Evolutionary conservation across 2,113 vertebrate genomes (phyloP).

Genomic region (Antechinus stuartii): DNA sequence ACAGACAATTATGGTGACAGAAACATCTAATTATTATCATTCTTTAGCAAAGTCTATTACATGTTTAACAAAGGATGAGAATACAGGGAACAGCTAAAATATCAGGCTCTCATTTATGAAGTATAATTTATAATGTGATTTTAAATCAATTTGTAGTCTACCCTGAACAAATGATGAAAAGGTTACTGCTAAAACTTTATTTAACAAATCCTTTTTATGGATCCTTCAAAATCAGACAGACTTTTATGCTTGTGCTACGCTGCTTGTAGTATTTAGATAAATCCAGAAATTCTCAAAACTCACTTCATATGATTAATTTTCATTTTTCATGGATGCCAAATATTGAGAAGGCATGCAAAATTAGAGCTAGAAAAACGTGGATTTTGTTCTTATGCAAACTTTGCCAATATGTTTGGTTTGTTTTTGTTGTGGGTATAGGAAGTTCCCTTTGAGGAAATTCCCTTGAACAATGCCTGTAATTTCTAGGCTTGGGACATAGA

Average conservation of each 20-base stretch:
- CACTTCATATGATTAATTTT: constrained; percentile 14
- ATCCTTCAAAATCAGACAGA: constrained; percentile 9
- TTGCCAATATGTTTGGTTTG: neutral
- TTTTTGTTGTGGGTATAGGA: neutral
- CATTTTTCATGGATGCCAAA: constrained; percentile 10
- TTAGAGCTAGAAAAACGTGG: neutral
- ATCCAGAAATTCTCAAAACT: neutral
- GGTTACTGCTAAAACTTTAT: neutral
- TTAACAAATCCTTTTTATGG: neutral
- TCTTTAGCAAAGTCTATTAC: constrained; percentile 23
- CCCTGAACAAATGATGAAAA: neutral
- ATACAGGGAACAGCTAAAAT: neutral
- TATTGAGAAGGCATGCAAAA: neutral
- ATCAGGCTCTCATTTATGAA: neutral
- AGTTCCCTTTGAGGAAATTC: neutral
- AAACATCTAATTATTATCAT: neutral
- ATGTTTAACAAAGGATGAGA: constrained; percentile 5
- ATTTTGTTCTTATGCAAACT: neutral
- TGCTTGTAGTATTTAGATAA: neutral
- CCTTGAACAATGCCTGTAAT: neutral
- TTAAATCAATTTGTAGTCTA: neutral
- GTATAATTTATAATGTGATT: constrained; percentile 5
- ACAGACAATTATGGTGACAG: neutral
- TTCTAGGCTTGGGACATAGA: neutral
- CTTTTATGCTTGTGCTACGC: neutral